These are phyloP conservation scores for Atrichornis clamosus DNA, from an alignment of 2,113 vertebrate species.

Conservation along the genomic window DNA sequence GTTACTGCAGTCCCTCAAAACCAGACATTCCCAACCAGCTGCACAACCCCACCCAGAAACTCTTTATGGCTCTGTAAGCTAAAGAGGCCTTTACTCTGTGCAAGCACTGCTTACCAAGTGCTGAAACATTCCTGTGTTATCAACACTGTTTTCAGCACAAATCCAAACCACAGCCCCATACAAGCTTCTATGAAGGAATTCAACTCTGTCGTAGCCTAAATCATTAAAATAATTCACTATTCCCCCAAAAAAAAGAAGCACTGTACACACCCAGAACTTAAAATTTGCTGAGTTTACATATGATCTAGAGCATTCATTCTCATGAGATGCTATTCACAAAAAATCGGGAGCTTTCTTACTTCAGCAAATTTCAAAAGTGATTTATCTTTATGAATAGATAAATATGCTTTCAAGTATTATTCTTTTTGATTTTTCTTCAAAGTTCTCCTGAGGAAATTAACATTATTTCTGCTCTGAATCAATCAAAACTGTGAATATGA, in stretches of 20 bases:
- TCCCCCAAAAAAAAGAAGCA: background rate
- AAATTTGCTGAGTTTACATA: background rate
- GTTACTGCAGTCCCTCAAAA: background rate
- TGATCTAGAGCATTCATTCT: background rate
- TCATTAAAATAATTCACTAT: background rate
- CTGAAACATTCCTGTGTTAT: background rate
- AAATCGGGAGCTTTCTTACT: background rate
- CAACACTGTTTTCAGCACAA: background rate
- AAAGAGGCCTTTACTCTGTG: background rate
- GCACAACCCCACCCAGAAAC: background rate
- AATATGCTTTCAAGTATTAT: background rate
- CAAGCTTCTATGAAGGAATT: background rate
- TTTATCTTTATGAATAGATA: background rate
- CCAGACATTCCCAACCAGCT: background rate
- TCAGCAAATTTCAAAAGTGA: background rate
- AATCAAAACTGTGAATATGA: background rate
- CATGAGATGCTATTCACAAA: background rate
- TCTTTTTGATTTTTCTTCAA: background rate
- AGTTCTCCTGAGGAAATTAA: background rate
- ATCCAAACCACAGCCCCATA: background rate
- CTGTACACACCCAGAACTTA: rapidly evolving
- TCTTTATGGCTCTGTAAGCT: background rate
- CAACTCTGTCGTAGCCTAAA: background rate
- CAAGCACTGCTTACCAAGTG: background rate
- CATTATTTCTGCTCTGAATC: background rate